Evolutionary conservation across 2,113 vertebrate genomes (phyloP).

Genomic region (Stictonetta naevosa): DNA sequence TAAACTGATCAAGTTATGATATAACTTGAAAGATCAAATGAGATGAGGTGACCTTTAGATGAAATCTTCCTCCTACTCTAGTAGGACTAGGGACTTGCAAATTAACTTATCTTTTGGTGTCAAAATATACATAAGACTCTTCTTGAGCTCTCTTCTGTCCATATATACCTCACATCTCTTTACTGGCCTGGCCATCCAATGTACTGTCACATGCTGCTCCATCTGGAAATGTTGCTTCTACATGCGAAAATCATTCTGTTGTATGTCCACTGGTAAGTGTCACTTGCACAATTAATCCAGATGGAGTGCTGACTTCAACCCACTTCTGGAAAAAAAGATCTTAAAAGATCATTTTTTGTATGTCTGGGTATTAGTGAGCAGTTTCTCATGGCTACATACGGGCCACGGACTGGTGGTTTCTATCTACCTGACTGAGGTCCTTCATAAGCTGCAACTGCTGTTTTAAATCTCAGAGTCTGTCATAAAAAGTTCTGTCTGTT

Average conservation of each 20-base stretch:
- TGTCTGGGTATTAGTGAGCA: neutral
- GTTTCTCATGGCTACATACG: accelerated
- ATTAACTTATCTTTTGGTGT: neutral
- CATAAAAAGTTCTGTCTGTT: neutral
- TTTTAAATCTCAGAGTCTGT: neutral
- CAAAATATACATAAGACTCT: neutral
- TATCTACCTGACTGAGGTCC: neutral
- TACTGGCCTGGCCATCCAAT: too few species aligned
- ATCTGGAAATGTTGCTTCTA: neutral
- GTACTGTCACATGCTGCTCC: neutral
- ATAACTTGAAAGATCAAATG: neutral
- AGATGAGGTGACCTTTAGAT: neutral
- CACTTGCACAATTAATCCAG: neutral
- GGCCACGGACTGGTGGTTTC: neutral
- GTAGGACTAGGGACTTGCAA: neutral
- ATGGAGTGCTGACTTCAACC: accelerated
- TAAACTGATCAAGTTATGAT: neutral
- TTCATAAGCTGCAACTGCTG: neutral
- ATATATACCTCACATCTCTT: neutral
- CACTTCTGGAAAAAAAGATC: neutral
- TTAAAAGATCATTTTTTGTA: neutral
- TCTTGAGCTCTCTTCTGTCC: neutral
- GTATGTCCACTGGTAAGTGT: neutral
- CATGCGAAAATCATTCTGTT: neutral
- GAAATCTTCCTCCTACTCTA: neutral